Percentiles rank a stretch among this genome's conserved stretches.
phyloP scores from a whole-genome alignment of 2,888 invertebrate species.

The Corbicula japonica region DNA sequence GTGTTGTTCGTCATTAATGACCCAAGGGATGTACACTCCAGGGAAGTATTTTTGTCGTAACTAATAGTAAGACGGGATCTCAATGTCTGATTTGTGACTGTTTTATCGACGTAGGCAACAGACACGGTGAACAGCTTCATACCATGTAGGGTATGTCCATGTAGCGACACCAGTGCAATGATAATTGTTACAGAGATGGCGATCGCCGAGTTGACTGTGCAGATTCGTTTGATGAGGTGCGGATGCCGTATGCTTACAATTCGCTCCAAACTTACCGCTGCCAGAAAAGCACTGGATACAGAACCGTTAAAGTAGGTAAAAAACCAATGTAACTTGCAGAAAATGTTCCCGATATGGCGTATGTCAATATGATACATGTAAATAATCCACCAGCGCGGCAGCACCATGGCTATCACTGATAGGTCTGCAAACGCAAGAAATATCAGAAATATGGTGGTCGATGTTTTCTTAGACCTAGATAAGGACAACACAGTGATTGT shows the following conservation, averaged over 20 bases:
- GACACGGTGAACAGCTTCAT: background rate
- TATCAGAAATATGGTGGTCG: no score
- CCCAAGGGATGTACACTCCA: background rate
- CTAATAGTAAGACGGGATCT: no score
- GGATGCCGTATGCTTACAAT: conserved; percentile 43
- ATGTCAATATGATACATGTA: conserved; percentile 32
- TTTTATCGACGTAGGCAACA: background rate
- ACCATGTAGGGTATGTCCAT: conserved; percentile 33
- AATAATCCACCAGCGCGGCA: conserved; percentile 54
- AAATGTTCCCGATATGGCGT: conserved; percentile 28
- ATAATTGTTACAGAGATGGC: conserved; percentile 1
- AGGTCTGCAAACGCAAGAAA: no score
- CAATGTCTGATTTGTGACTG: background rate
- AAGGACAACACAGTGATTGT: no score
- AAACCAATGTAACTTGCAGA: conserved; percentile 40
- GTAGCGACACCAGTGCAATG: conserved; percentile 20
- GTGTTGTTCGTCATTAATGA: background rate
- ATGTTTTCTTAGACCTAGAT: no score
- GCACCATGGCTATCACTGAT: no score
- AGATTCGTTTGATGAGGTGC: conserved; percentile 37
- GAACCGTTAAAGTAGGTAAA: background rate
- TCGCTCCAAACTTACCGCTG: conserved; percentile 46
- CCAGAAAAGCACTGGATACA: conserved; percentile 16
- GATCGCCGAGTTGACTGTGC: conserved; percentile 27
- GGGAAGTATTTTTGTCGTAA: background rate